Percentiles rank a stretch among this genome's conserved stretches.
Evolutionary conservation across 2,113 vertebrate genomes (phyloP).

Genomic region (Hippocampus mohnikei): DNA sequence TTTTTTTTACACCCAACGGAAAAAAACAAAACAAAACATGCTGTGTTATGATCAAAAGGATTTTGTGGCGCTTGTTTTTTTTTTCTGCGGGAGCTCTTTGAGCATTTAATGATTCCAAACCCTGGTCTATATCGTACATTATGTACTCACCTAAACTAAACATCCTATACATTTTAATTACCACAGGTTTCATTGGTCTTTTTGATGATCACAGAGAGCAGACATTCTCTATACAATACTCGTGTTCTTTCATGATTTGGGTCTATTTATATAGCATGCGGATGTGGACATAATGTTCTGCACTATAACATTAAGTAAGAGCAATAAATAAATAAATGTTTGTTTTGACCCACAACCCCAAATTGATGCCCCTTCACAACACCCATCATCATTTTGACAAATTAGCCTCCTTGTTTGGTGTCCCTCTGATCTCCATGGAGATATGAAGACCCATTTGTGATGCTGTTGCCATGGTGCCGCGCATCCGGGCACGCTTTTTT

Average conservation of each 20-base stretch:
- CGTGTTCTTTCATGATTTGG: not conserved
- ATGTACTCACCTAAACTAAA: too few species aligned
- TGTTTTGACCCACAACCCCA: not conserved
- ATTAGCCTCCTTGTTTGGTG: constrained; percentile 44
- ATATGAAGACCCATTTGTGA: constrained; percentile 69
- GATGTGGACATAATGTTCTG: not conserved
- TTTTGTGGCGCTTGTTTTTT: too few species aligned
- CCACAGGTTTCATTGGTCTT: too few species aligned
- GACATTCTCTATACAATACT: not conserved
- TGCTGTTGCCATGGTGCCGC: constrained; percentile 71
- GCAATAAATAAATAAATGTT: not conserved
- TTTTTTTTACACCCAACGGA: too few species aligned
- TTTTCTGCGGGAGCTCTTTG: too few species aligned
- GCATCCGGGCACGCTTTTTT: constrained; percentile 42
- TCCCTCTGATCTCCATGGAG: constrained; percentile 65
- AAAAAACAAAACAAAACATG: too few species aligned
- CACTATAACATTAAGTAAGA: not conserved
- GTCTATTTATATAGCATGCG: not conserved
- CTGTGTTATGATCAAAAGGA: too few species aligned
- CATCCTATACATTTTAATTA: too few species aligned
- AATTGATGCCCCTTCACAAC: constrained; percentile 10
- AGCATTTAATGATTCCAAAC: too few species aligned
- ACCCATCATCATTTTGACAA: constrained; percentile 9
- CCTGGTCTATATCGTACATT: too few species aligned
- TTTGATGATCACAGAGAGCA: not conserved